Percentiles rank a stretch among this genome's conserved stretches.
Conservation (phyloP, 2,113 vertebrate species). For the Panurus biarmicus region DNA sequence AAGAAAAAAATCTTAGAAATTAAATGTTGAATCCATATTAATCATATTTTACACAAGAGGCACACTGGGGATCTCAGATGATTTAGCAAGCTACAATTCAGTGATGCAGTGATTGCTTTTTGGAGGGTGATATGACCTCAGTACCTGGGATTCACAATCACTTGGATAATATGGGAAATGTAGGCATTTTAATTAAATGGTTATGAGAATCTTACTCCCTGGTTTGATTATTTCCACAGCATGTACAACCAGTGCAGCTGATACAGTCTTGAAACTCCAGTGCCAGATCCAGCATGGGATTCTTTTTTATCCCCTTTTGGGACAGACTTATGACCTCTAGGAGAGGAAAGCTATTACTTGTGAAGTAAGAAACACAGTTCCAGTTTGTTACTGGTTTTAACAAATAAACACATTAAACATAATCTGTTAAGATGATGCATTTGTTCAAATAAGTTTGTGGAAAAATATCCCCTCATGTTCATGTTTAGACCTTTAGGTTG, state of each 20-base stretch:
- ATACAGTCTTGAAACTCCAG: not conserved
- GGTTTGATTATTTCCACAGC: not conserved
- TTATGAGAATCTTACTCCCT: not conserved
- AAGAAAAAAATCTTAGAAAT: not conserved
- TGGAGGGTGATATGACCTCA: not conserved
- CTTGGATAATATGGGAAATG: not conserved
- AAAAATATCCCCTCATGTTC: not conserved
- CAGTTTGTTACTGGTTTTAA: not conserved
- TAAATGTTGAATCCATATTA: not conserved
- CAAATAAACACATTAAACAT: not conserved
- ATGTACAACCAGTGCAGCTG: not conserved
- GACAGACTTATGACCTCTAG: not conserved
- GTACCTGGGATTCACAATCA: not conserved
- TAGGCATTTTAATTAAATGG: not conserved
- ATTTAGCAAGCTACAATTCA: not conserved
- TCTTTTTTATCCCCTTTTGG: not conserved
- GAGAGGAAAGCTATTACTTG: not conserved
- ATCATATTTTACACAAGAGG: not conserved
- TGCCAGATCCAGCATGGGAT: not conserved
- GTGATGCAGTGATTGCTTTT: not conserved
- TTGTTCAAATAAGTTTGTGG: not conserved
- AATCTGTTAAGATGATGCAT: not conserved
- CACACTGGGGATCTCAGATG: not conserved
- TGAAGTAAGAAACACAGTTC: not conserved
- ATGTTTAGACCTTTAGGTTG: too few species aligned